Conservation (phyloP, 2,113 vertebrate species). For the Cyrtonyx montezumae region DNA sequence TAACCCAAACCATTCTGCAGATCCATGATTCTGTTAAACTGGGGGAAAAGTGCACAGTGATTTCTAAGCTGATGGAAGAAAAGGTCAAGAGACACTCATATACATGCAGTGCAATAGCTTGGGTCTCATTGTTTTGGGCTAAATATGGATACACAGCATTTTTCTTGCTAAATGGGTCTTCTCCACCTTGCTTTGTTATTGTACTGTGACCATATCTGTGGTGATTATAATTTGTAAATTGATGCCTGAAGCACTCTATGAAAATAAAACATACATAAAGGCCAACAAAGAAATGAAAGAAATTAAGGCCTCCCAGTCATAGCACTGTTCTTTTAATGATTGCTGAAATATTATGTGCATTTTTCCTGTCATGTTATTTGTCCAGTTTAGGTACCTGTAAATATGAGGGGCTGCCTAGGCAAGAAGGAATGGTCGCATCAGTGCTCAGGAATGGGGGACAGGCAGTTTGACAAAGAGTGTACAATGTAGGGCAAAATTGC, state of each 20-base stretch:
- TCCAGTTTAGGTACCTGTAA: not conserved
- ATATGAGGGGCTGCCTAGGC: not conserved
- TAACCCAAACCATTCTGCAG: not conserved
- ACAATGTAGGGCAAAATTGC: not conserved
- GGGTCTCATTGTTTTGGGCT: not conserved
- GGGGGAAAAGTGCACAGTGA: not conserved
- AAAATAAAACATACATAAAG: constrained; percentile 18
- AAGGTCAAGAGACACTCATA: not conserved
- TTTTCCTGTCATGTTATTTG: not conserved
- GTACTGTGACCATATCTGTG: not conserved
- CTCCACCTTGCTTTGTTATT: constrained; percentile 21
- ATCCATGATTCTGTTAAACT: not conserved
- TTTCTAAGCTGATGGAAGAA: not conserved
- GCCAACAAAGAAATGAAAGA: constrained; percentile 27
- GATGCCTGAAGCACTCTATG: constrained; percentile 39
- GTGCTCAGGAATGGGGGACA: not conserved
- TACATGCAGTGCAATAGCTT: accelerated
- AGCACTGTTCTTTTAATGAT: not conserved
- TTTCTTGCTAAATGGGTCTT: constrained; percentile 27
- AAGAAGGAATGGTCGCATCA: not conserved
- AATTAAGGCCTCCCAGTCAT: constrained; percentile 13
- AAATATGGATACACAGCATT: not conserved
- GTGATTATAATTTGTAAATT: constrained; percentile 50
- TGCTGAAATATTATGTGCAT: not conserved
- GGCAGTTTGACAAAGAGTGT: not conserved